Evolutionary conservation across 2,113 vertebrate species (phyloP), one percentile per base, ranked within the genome.

Genomic region (Vanacampus margaritifer): DNA sequence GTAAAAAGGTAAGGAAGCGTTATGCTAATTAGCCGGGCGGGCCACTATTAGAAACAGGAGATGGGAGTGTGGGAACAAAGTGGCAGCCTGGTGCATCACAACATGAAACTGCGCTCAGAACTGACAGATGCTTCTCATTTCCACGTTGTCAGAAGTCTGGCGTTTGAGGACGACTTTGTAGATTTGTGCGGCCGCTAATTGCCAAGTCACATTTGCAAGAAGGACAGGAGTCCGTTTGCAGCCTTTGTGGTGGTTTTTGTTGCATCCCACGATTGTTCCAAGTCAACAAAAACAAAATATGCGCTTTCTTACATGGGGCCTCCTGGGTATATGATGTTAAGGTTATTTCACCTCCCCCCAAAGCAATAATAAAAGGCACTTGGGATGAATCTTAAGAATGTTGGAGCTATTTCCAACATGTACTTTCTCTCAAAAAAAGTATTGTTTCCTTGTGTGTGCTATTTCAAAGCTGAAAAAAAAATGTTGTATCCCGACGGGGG

Each of bases 41-140:
- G 78, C 85, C 88, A 87, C 91, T 90, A 90, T 87, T 89, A 90
- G 87, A 92, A 62, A 90, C 80, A 72, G 87, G 79, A 89, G 88
- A 91, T 89, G 79, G 26, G 88, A 86, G 86, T 78, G 84, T 73
- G 64, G 86, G 88, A 91, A 91, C 88, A 93, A 91, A 91, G 90
- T 85, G 84, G 74, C 76, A 79, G 84, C 76, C 83, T 88, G 76
- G 82, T 88, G 86, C 87, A 88, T 88, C 87, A 88, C 85, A 90
- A 92, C 87, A 91, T 90, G 88, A 91, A 92, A 88, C 89, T 87
- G 82, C 84, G 85, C 85, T 92, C 89, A 92, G 88, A 92, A 91
- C 90, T 91, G 90, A 90, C 92, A 93, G 91, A 91, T 93, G 92
- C 89, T 91, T 86, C 87, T 89, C 86, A 87, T 91, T 90, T 89